A percentile compares a stretch with the other conserved stretches of the same genome.
These are phyloP conservation scores for Phortica magna DNA, from an alignment of 2,888 invertebrate species.

Conservation along the genomic window DNA sequence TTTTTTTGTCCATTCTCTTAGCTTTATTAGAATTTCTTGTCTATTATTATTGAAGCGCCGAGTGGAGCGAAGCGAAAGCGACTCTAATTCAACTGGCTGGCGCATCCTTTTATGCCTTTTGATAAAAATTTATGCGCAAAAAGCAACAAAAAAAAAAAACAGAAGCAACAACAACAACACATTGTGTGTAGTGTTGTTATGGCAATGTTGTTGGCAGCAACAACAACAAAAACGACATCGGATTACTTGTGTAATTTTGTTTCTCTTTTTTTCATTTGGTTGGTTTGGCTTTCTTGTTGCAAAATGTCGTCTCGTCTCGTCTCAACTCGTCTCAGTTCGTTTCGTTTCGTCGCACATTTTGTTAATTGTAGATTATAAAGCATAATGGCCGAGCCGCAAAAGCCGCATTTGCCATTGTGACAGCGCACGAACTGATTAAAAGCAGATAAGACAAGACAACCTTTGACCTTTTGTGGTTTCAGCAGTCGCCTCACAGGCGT, in stretches of 20 bases:
- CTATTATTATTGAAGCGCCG: slow-evolving; percentile 4
- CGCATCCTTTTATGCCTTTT: slow-evolving; percentile 25
- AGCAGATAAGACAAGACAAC: slow-evolving; percentile 16
- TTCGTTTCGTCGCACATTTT: background rate
- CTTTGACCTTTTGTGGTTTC: background rate
- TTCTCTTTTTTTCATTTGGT: background rate
- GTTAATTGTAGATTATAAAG: slow-evolving; percentile 31
- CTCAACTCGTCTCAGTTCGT: no score
- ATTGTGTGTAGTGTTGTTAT: slow-evolving; percentile 1
- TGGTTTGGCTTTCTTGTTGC: slow-evolving; percentile 4
- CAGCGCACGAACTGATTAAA: slow-evolving; percentile 14
- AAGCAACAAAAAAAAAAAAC: background rate
- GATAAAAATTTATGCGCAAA: slow-evolving; percentile 19
- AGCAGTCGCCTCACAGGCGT: background rate
- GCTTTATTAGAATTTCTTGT: slow-evolving; percentile 20
- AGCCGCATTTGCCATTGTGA: slow-evolving; percentile 6
- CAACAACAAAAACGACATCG: background rate
- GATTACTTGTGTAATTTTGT: slow-evolving; percentile 9
- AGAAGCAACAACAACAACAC: no score
- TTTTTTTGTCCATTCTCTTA: slow-evolving; percentile 15
- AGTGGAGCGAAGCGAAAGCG: background rate
- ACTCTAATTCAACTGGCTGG: slow-evolving; percentile 8
- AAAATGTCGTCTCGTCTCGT: no score
- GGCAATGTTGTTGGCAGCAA: background rate
- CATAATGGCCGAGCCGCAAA: slow-evolving; percentile 15